Evolutionary conservation across 2,113 vertebrate genomes (phyloP).

Genomic region (Rhabdornis inornatus): DNA sequence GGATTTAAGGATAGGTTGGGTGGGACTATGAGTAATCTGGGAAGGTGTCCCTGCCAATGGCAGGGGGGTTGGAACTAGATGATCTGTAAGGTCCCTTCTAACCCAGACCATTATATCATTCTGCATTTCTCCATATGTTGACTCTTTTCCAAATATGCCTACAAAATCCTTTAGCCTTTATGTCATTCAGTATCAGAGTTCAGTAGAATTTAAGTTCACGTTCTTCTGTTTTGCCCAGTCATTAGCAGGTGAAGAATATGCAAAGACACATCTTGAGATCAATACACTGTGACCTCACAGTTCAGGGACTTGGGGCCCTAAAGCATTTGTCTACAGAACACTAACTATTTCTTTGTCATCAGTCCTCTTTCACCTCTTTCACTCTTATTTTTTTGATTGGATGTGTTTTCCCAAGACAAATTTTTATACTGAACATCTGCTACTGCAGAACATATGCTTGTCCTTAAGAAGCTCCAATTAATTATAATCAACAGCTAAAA

Average conservation of each 20-base stretch:
- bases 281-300: background rate
- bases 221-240: background rate
- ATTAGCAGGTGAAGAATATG: background rate
- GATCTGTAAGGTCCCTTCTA: background rate
- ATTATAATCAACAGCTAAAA: background rate
- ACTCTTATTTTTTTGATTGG: no score
- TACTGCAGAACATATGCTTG: background rate
- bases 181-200: background rate
- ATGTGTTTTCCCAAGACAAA: background rate
- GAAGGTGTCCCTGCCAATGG: background rate
- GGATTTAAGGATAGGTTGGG: background rate
- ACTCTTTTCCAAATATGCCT: background rate
- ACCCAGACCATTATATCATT: background rate
- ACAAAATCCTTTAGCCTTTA: background rate
- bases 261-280: background rate
- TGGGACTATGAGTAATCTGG: background rate
- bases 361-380: background rate
- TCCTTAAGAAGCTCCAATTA: background rate
- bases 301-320: background rate
- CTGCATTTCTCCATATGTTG: background rate
- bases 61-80: fast-evolving
- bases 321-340: background rate
- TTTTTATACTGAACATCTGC: background rate
- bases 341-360: background rate
- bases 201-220: background rate